These are phyloP conservation scores for Adrianichthys oophorus DNA, from an alignment of 2,797 vertebrate species.

Conservation along the genomic window DNA sequence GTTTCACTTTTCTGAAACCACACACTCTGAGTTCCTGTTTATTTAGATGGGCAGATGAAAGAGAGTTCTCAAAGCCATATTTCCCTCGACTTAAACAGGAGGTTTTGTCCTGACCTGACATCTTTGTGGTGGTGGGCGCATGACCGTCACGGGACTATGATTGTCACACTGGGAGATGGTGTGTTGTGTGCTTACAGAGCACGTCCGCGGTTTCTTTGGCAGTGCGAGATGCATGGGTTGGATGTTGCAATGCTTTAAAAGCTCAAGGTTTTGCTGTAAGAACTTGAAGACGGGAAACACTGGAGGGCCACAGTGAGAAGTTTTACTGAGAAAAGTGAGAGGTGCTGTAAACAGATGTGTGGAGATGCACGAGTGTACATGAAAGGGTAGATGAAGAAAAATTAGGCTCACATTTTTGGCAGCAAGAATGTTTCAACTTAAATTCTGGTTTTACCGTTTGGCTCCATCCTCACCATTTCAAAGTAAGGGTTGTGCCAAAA, in stretches of 20 bases:
- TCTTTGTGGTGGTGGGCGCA: slow-evolving; percentile 33
- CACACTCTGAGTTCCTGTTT: slow-evolving; percentile 63
- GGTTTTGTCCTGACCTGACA: slow-evolving; percentile 32
- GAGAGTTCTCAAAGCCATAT: slow-evolving; percentile 40
- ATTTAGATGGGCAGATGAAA: slow-evolving; percentile 40
- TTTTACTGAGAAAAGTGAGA: slow-evolving; percentile 19
- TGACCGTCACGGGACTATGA: slow-evolving; percentile 32
- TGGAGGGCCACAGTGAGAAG: slow-evolving; percentile 40
- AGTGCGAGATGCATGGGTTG: too few species aligned
- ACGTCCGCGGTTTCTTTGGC: background rate
- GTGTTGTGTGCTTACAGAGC: slow-evolving; percentile 2
- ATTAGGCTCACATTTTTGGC: too few species aligned
- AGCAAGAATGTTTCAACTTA: too few species aligned
- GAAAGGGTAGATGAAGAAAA: too few species aligned
- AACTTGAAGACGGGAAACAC: slow-evolving; percentile 56
- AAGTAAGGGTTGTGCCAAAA: too few species aligned
- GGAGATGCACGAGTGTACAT: too few species aligned
- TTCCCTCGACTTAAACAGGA: slow-evolving; percentile 40
- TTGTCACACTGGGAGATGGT: slow-evolving; percentile 32
- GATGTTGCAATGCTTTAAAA: slow-evolving; percentile 11
- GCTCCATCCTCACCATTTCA: too few species aligned
- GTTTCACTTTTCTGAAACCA: slow-evolving; percentile 44
- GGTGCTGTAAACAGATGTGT: slow-evolving; percentile 29
- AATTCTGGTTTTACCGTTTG: too few species aligned
- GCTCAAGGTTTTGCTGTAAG: slow-evolving; percentile 32